Evolutionary conservation across 2,113 vertebrate species (phyloP), one percentile per base, ranked within the genome.

Genomic region (Pithys albifrons): DNA sequence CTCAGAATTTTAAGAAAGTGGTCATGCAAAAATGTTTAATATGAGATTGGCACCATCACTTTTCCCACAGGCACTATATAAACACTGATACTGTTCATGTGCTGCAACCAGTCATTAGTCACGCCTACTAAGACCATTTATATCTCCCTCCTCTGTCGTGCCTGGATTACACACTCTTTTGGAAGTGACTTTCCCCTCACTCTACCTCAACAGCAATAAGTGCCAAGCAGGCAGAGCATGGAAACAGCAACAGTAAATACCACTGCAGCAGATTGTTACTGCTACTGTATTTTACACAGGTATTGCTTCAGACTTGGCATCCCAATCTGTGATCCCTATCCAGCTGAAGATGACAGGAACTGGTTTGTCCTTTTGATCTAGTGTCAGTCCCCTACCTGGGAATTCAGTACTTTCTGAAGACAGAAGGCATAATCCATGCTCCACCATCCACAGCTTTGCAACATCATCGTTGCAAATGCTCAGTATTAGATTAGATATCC

Each of bases 101-200:
- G 19, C 31, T 83, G 62, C 64, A 64, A 51, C 6, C 0, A 1
- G 24, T 58, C n/a, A 24, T 62, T 49, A 22, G 19, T 64, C 14
- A 41, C 19, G 71, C 17, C 19, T 71, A 6, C 6, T 1, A 0
- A 81, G 23, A 51, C 11, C 41, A 10, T 20, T 55, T 48, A 19
- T 39, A n/a, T 37, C 45, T 80, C 27, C 3, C 14, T 61, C 27
- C 41, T 82, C 61, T 46, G 57, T 90, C 71, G 43, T 16, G 49
- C 20, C 58, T 35, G 33, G 51, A 37, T 35, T 19, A 10, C 0
- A 0, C 19, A 13, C 12, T 29, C 31, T 19, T 65, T 28, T 0
- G 45, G 46, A 45, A 39, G 27, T 10, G 27, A 48, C 16, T 71
- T 69, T 35, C n/a, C 28, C 23, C 45, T 41, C 14, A 2, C 28